Evolutionary conservation across 1,140 invertebrate species (phyloP).

Genomic region (Paraescarpia echinospica): DNA sequence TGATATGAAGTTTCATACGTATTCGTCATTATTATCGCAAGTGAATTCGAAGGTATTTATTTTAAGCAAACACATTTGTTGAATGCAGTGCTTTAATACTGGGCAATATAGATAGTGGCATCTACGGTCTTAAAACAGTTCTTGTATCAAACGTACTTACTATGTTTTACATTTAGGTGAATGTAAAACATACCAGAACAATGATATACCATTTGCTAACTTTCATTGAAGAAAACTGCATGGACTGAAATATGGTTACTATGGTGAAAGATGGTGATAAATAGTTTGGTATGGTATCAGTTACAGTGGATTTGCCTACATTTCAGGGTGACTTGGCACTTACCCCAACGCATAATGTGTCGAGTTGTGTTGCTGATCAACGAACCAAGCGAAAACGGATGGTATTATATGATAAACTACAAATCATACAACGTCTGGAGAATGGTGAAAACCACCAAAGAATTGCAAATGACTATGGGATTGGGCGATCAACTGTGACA

Average conservation of each 20-base stretch:
- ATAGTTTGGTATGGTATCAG: not conserved
- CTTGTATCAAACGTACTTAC: not conserved
- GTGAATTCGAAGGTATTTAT: too few relatives aligned
- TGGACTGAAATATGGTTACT: not conserved
- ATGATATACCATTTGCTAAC: not conserved
- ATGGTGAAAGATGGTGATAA: not conserved
- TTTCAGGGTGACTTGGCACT: not conserved
- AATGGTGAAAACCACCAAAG: not conserved
- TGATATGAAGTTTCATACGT: too few relatives aligned
- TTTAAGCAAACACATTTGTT: not conserved
- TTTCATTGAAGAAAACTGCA: not conserved
- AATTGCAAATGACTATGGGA: constrained; percentile 5
- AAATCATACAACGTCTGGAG: constrained; percentile 1
- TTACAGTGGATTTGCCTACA: constrained; percentile 5
- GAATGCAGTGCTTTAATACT: not conserved
- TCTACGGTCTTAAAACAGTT: not conserved
- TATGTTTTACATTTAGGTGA: not conserved
- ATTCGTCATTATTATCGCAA: too few relatives aligned
- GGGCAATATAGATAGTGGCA: not conserved
- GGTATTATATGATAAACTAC: constrained; percentile 6
- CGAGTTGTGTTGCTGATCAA: not conserved
- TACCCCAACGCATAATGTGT: not conserved
- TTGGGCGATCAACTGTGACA: not conserved
- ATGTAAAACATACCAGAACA: not conserved
- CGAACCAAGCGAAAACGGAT: not conserved